Percentiles rank a stretch among this genome's conserved stretches.
These are phyloP conservation scores for Xanthia icteritia DNA, from an alignment of 2,888 invertebrate genomes.

Conservation along the genomic window DNA sequence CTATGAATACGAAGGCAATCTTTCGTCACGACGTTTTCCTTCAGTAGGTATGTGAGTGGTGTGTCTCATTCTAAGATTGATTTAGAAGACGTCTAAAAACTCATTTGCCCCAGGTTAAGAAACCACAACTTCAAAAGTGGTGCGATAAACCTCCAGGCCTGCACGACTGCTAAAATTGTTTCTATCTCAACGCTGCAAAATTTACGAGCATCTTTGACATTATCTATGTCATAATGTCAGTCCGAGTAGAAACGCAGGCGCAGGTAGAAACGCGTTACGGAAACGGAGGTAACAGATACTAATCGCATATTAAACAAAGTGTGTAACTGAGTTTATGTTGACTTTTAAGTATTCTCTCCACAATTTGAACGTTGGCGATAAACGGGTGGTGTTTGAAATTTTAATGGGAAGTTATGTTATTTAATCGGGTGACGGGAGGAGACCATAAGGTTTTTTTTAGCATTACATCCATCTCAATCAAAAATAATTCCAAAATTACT, in stretches of 20 bases:
- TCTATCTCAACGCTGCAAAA: constrained; percentile 4
- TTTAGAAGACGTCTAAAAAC: constrained; percentile 1
- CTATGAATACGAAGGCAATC: not conserved
- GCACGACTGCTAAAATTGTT: constrained; percentile 10
- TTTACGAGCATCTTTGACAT: constrained; percentile 20
- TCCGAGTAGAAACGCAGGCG: constrained; percentile 32
- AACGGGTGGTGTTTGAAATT: constrained; percentile 41
- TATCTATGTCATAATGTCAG: constrained; percentile 52
- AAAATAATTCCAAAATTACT: not conserved
- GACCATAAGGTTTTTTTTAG: not conserved
- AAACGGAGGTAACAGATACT: constrained; percentile 56
- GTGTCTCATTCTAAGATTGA: not conserved
- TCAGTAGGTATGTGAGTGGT: no score
- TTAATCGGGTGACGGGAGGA: constrained; percentile 18
- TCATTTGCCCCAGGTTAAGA: not conserved
- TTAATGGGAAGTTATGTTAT: constrained; percentile 23
- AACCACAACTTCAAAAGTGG: not conserved
- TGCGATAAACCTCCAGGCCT: not conserved
- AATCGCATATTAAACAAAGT: constrained; percentile 59
- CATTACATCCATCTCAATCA: not conserved
- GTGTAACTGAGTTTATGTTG: constrained; percentile 46
- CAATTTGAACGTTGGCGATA: constrained; percentile 42
- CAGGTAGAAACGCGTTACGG: constrained; percentile 54
- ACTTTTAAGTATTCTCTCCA: constrained; percentile 56
- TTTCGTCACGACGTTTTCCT: not conserved